Evolutionary conservation across 2,797 vertebrate genomes (phyloP).

Genomic region (Melanotaenia parkinsoni): DNA sequence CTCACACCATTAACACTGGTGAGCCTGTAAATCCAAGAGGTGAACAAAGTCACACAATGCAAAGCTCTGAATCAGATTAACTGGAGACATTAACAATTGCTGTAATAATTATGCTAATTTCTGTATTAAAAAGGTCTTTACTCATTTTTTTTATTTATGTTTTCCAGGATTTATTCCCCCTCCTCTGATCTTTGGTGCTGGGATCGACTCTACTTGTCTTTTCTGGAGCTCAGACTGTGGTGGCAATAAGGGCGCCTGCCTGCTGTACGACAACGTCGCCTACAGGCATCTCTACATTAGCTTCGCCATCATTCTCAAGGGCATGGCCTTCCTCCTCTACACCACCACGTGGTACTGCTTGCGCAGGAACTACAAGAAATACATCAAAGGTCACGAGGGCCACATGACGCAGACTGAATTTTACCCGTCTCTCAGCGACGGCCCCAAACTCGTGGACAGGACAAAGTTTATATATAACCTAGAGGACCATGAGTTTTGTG

Average conservation of each 20-base stretch:
- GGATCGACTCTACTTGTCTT: constrained; percentile 97
- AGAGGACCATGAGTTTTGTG: constrained; percentile 96
- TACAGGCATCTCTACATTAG: constrained; percentile 96
- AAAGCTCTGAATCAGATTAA: not conserved
- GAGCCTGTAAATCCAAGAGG: not conserved
- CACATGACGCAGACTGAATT: constrained; percentile 91
- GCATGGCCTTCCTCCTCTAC: constrained; percentile 94
- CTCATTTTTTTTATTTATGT: constrained; percentile 9
- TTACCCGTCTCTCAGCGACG: constrained; percentile 93
- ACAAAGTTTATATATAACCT: constrained; percentile 99
- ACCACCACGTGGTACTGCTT: constrained; percentile 96
- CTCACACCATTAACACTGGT: not conserved
- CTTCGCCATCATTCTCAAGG: constrained; percentile 95
- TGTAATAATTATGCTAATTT: not conserved
- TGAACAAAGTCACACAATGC: constrained; percentile 4
- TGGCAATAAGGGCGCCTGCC: constrained; percentile 91
- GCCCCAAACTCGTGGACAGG: constrained; percentile 86
- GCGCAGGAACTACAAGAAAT: constrained; percentile 95
- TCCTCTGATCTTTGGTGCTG: constrained; percentile 95
- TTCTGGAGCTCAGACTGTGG: constrained; percentile 97
- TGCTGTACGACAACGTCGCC: constrained; percentile 92
- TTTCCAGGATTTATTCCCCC: constrained; percentile 95
- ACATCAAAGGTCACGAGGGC: constrained; percentile 93
- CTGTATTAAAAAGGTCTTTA: not conserved
- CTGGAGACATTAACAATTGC: not conserved